Base-by-base conservation (phyloP, 2,113 vertebrate species). In the Elgaria multicarinata region DNA sequence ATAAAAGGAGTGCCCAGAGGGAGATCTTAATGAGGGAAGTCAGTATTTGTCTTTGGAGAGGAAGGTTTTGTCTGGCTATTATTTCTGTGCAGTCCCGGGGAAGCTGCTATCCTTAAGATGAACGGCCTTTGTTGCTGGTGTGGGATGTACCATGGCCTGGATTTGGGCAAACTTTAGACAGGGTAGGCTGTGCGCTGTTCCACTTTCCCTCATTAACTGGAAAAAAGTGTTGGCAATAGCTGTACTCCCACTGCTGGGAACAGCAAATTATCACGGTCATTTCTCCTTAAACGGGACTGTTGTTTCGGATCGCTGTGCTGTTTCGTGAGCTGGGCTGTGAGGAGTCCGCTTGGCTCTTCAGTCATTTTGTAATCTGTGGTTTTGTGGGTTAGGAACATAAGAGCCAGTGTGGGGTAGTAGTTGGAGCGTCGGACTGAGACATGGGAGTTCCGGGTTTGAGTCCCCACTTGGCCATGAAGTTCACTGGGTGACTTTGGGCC, bases 241-340 rank as follows among this genome's bases (percentile, higher is more conserved):
- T 94, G 93, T 93, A 90, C 91, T 93, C 91, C 88, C 92, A 79
- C 93, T 83, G 93, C 87, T 90, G 93, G 95, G 92, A 95, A 91
- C 71, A 94, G 93, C 93, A 53, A 96, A 95, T 96, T 94, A 95
- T 91, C 82, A 86, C 87, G 92, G 89, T 92, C 87, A 89, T 95
- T 94, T 95, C 90, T 94, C 92, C 85, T 92, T 95, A 31, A 96
- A 96, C 95, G 93, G 91, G 91, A 93, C 93, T 94, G 92, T 94
- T 95, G 90, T 94, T 95, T 93, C 90, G 90, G 88, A 77, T 90
- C 90, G 92, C 90, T 95, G 93, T 92, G 83, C 92, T 93, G 92
- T 90, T 39, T 36, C 46, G 42, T 6, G 75, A 8, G 24, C 39
- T 20, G 69, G 69, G 69, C 71, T 36, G n/a, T 6, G 71, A 31